Base-by-base conservation (phyloP, 2,888 invertebrate genomes). In the Noctua janthe region DNA sequence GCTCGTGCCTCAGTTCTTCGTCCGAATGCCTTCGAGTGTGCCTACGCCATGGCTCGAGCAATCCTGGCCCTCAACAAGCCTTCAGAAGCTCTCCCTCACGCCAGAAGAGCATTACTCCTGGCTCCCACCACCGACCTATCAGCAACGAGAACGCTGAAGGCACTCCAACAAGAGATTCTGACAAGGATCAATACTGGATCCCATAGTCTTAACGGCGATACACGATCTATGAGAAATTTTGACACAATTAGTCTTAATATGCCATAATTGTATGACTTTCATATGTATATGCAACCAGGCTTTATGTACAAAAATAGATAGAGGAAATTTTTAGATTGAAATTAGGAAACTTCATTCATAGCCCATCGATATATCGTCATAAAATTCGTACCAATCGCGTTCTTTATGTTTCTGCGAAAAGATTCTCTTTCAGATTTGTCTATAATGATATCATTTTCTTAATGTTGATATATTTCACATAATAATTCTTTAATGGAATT, bases 11-110 rank as follows among this genome's bases (percentile, higher is more conserved):
- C 99, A 59, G 98, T 98, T 72, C 97, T 99, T 83, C 98, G 98
- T 87, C 98, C 99, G 3, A 98, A 98, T 92, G 99, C 99, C 6
- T 99, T 99, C 93, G 99, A 99, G 95, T 99, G 99, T 10, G 99
- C 98, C 90, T 99, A 99, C 94, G 99, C 99, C 7, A 97, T 99
- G 93, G 98, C 99, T 0, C 98, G 99, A 92, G 99, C 99, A 13
- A 98, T 98, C 84, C 97, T 99, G 84, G 99, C 99, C 79, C 97
- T 98, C 76, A 98, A 98, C 94, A 98, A 98, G 87, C 96, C 98
- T 7, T 97, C 98, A 49, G 98, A 98, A 88, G 99, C 99, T 0
- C 96, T 99, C 39, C 97, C 97, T 2, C 99, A 99, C 93, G 98
- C 99, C 20, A 97, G 98, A 88, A 98, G 99, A 93, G 99, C 99